These are phyloP conservation scores for Leptopterna dolabrata DNA, from an alignment of 2,888 invertebrate genomes.

Conservation along the genomic window DNA sequence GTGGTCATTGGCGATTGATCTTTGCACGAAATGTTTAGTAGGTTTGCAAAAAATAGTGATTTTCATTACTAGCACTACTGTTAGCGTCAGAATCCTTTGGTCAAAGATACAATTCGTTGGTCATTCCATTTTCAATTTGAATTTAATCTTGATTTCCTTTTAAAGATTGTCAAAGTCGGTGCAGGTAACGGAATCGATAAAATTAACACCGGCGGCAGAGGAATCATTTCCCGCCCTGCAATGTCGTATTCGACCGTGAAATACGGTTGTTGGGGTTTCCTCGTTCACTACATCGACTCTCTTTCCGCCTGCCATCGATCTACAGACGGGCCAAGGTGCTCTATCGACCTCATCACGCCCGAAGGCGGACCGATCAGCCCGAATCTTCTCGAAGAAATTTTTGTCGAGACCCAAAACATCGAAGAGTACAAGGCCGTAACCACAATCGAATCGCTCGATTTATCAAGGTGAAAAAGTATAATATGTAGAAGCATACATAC, in stretches of 20 bases:
- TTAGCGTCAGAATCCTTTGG: no score
- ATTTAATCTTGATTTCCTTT: background rate
- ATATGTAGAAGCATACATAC: no score
- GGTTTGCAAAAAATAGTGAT: no score
- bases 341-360: constrained; percentile 6
- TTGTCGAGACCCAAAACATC: background rate
- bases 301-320: background rate
- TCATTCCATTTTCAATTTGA: no score
- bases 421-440: background rate
- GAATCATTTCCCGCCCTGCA: constrained; percentile 24
- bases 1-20: no score
- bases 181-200: constrained; percentile 18
- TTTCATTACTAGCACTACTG: no score
- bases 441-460: background rate
- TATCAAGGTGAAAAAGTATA: background rate
- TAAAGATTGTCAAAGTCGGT: background rate
- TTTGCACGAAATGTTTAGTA: no score
- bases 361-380: background rate
- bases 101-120: no score
- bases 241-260: constrained; percentile 29
- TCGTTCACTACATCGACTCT: constrained; percentile 8
- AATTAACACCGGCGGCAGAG: constrained; percentile 14
- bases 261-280: constrained; percentile 1
- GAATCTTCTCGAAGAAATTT: background rate
- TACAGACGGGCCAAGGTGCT: background rate